Base-by-base conservation (phyloP, 1,140 invertebrate species). In the Helicorthomorpha holstii region DNA sequence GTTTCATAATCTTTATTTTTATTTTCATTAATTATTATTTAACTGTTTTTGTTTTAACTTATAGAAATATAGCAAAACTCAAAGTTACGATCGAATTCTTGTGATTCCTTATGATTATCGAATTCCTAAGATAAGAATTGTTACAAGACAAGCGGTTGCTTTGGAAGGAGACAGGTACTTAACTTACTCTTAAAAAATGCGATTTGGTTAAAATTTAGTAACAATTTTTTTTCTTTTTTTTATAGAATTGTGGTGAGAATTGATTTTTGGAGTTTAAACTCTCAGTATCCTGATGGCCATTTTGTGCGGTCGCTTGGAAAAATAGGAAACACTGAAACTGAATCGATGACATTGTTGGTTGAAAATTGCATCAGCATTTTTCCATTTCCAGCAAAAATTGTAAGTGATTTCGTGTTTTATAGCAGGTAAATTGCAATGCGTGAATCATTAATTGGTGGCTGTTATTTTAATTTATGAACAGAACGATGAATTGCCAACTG, bases 321-420 rank as follows among this genome's bases (percentile, higher is more conserved):
- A 3, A 64, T 71, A 29, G 71, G 69, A 14, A 41, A 60, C n/a
- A 27, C 60, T n/a, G 57, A 61, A 59, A 56, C 61, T 60, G 47
- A 55, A 54, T 52, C 61, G 58, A 16, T 57, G 56, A 26, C 54
- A 48, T 24, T 69, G 60, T 49, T 66, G 12, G 50, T 59, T 51
- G 58, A 61, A 49, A 54, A 61, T 54, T 3, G 24, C n/a, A n/a
- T n/a, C n/a, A n/a, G n/a, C n/a, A n/a, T n/a, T n/a, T n/a, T n/a
- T n/a, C n/a, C n/a, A n/a, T n/a, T n/a, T n/a, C 70, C 98, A 25
- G 95, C 96, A 0, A 75, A 82, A 58, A 60, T 91, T 59, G 87
- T 91, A 12, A 98, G 92, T 91, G 67, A 71, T 21, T 92, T 95
- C 52, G 85, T 84, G 0, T 76, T 82, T 26, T 77, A 49, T 10